Base-by-base conservation (phyloP, 2,797 vertebrate genomes). In the Merluccius polli region DNA sequence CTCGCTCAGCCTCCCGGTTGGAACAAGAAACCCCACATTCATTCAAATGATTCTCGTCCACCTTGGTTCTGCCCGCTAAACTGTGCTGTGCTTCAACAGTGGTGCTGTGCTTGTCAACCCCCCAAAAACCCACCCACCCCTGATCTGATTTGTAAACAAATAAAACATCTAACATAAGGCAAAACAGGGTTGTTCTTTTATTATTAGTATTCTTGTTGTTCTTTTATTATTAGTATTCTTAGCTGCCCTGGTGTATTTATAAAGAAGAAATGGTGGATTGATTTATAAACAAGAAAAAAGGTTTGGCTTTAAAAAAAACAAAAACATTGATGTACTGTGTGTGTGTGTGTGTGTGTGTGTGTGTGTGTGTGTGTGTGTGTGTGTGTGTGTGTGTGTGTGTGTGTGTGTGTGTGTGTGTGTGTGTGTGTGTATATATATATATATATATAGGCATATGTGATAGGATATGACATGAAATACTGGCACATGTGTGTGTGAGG, bases 1-100 rank as follows among this genome's bases (percentile, higher is more conserved):
- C 72, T 72, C 79, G 74, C 74, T 27, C n/a, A 4, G 24, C 52
- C 44, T 59, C 52, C 52, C 52, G 59, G 59, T 15, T 18, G 44
- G 24, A 27, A 13, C 59, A n/a, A 27, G 24, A 27, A 21, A 63
- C 74, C 83, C 80, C 73, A 73, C 82, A 77, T 21, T 82, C 78
- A 77, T 71, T 81, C 84, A 33, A 75, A 18, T 2, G 13, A 30
- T 68, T 4, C 38, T 15, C 2, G 13, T 82, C 86, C 87, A 91
- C 89, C 91, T 86, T 91, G 92, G 92, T 89, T 89, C 92, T 82
- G 85, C 73, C 84, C 80, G 83, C 87, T 82, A 82, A 87, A 73
- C 75, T 78, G 79, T 89, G 88, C 75, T 83, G 86, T 52, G 44
- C 44, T 52, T 52, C 12, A 13, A 52, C 44, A 52, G 52, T 10